phyloP scores from a whole-genome alignment of 1,140 invertebrate species.

The Batillaria attramentaria region DNA sequence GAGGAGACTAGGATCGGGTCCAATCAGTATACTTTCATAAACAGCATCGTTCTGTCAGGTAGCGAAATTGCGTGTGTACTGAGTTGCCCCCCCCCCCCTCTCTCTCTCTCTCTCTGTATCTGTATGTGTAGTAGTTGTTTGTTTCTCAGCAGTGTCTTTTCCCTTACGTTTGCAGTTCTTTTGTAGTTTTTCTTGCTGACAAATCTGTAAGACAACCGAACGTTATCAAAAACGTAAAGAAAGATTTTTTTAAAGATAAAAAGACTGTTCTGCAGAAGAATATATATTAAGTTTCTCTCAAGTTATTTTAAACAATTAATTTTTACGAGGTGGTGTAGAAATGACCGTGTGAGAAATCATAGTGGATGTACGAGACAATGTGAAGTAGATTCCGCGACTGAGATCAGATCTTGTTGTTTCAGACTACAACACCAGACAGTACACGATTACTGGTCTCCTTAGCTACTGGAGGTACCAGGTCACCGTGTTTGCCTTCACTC shows the following conservation, averaged over 20 bases:
- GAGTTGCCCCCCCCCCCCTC: too few relatives aligned
- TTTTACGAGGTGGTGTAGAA: too few relatives aligned
- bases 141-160: too few relatives aligned
- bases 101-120: too few relatives aligned
- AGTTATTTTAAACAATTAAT: too few relatives aligned
- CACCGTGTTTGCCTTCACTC: too few relatives aligned
- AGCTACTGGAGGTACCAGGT: slow-evolving; percentile 14
- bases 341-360: background rate
- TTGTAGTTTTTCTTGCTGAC: too few relatives aligned
- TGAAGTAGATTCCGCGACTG: background rate
- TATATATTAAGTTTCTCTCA: background rate
- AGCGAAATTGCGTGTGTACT: too few relatives aligned
- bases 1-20: background rate
- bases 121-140: background rate
- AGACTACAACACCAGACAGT: background rate
- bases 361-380: background rate
- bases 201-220: background rate
- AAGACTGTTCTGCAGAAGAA: background rate
- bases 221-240: background rate
- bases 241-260: background rate
- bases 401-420: background rate
- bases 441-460: background rate
- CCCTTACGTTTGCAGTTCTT: too few relatives aligned
- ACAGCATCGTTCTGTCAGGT: background rate
- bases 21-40: background rate